Evolutionary conservation across 2,113 vertebrate species (phyloP).

Genomic region (Phaetusa simplex): DNA sequence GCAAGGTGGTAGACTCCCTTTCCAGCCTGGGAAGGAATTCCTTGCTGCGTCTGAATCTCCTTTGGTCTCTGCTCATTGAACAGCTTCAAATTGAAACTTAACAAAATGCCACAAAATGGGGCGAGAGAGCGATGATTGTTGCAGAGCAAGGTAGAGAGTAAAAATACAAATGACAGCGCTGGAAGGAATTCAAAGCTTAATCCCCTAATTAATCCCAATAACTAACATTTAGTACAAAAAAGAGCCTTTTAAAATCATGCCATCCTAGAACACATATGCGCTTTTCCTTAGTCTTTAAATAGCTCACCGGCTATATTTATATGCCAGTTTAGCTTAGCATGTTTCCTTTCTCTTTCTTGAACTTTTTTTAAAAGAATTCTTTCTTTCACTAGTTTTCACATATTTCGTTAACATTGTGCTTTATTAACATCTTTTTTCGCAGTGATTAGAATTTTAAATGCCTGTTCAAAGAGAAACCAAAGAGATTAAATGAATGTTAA

Average conservation of each 20-base stretch:
- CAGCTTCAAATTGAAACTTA: background rate
- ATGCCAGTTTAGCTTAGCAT: background rate
- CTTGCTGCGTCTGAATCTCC: background rate
- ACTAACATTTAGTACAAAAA: background rate
- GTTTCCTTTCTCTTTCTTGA: background rate
- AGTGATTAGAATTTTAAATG: slow-evolving; percentile 57
- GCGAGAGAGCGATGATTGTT: background rate
- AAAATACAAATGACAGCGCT: background rate
- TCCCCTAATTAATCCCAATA: background rate
- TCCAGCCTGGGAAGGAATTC: background rate
- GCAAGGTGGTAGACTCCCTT: background rate
- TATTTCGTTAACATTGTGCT: slow-evolving; percentile 36
- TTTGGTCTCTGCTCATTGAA: background rate
- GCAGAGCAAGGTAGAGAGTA: background rate
- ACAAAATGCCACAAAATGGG: background rate
- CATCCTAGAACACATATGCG: background rate
- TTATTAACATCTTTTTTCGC: slow-evolving; percentile 38
- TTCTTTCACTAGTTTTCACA: background rate
- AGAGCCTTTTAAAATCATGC: background rate
- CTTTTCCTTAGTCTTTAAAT: background rate
- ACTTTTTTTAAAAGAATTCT: background rate
- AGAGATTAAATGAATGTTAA: slow-evolving; percentile 52
- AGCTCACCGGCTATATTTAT: background rate
- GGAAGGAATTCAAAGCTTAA: background rate
- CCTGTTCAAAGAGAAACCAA: slow-evolving; percentile 28